A percentile compares a stretch with the other conserved stretches of the same genome.
These are phyloP conservation scores for Leptura quadrifasciata DNA, from an alignment of 2,888 invertebrate genomes.

Conservation along the genomic window DNA sequence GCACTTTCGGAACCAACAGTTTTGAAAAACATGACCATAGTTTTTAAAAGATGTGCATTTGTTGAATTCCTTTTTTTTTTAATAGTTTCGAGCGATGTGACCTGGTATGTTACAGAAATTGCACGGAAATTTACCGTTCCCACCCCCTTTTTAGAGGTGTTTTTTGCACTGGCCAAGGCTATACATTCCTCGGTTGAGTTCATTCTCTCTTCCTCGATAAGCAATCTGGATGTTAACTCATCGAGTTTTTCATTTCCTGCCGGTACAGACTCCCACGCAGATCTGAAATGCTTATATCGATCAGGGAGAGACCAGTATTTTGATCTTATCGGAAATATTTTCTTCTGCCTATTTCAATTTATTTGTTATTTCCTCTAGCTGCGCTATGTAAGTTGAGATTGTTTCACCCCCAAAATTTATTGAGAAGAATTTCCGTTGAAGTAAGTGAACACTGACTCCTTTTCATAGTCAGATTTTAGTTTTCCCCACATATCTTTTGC, in stretches of 20 bases:
- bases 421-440: conserved; percentile 48
- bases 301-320: conserved; percentile 53
- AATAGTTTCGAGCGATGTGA: conserved; percentile 43
- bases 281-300: no score
- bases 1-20: conserved; percentile 47
- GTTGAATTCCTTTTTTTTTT: conserved; percentile 18
- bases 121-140: neutral
- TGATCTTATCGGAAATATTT: conserved; percentile 52
- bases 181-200: conserved; percentile 43
- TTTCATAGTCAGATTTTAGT: conserved; percentile 52
- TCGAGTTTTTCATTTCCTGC: conserved; percentile 56
- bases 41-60: no score
- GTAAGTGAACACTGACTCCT: conserved; percentile 46
- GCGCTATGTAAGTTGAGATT: conserved; percentile 40
- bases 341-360: conserved; percentile 51
- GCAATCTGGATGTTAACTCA: conserved; percentile 49
- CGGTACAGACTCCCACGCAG: no score
- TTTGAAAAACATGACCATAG: conserved; percentile 26
- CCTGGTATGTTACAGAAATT: conserved; percentile 30
- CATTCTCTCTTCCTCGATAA: conserved; percentile 50
- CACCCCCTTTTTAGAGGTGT: neutral
- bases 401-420: conserved; percentile 35
- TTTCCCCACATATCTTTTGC: conserved; percentile 55
- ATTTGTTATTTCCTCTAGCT: conserved; percentile 52
- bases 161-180: conserved; percentile 39